These are phyloP conservation scores for Orthosia incerta DNA, from an alignment of 2,888 invertebrate genomes.

Conservation along the genomic window DNA sequence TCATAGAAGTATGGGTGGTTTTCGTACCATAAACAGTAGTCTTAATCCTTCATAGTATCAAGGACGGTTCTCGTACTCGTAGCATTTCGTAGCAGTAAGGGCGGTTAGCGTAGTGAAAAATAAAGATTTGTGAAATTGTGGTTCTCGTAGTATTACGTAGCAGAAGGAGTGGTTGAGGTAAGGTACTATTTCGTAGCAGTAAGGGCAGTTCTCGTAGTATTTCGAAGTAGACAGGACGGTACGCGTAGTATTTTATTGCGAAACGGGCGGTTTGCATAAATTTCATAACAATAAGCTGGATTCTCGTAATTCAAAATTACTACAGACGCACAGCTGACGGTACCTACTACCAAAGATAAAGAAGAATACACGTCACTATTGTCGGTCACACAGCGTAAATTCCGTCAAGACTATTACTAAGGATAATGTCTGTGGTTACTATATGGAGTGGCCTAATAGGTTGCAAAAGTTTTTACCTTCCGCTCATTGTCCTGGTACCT, in stretches of 20 bases:
- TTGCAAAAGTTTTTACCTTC: conserved; percentile 7
- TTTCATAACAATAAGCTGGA: neutral
- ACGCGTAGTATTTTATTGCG: neutral
- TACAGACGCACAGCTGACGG: neutral
- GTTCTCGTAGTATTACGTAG: neutral
- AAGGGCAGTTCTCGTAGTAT: neutral
- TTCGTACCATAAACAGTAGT: too few species aligned
- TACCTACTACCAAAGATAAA: neutral
- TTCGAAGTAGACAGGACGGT: neutral
- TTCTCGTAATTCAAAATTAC: neutral
- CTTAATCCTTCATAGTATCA: neutral
- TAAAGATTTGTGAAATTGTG: too few species aligned
- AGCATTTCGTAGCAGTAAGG: neutral
- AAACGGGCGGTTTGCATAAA: neutral
- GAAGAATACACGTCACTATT: conserved; percentile 18
- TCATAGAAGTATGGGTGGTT: too few species aligned
- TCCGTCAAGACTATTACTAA: conserved; percentile 34
- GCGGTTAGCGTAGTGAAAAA: too few species aligned
- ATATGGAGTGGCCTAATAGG: neutral
- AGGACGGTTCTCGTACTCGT: neutral
- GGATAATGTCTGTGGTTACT: conserved; percentile 31
- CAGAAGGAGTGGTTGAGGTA: neutral
- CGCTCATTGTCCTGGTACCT: conserved; percentile 15
- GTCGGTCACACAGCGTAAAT: conserved; percentile 25
- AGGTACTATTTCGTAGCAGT: neutral